Evolutionary conservation across 1,140 invertebrate genomes (phyloP), one percentile per base, ranked within the genome.

Genomic region (Gryon sp.): DNA sequence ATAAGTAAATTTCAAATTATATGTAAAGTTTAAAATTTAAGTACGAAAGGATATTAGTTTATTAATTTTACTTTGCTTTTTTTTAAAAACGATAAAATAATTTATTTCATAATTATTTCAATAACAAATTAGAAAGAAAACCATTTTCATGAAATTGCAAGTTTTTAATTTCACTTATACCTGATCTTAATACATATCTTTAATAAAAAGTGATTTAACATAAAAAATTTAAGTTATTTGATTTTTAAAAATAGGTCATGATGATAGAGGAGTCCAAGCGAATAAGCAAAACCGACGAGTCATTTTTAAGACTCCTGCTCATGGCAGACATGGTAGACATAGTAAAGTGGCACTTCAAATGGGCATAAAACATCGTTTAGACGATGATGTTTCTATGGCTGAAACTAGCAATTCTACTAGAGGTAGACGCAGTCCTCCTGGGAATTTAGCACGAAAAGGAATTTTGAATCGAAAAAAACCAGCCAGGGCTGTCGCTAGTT

Each of bases 341-440:
- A 43, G 55, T 22, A 5, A 20, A 19, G 3, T 16, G 3, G 3
- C 34, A 2, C 8, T 50, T 3, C 16, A 50, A 24, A 59, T 75
- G 19, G 36, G 45, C 6, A 8, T 59, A 20, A 73, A 74, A 59
- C 41, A 69, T 52, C 52, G 40, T 19, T 43, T 84, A 2, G 82
- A 86, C 14, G 83, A 84, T 18, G 85, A 87, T 41, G 62, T 83
- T 28, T 46, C 72, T 3, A 86, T 86, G 85, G 50, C 63, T 2
- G 26, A 66, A 4, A 50, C 38, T 19, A 57, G 70, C n/a, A 19
- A 74, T 1, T 52, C 34, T 0, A 38, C 28, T 0, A 41, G 80
- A 55, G 82, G 83, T 20, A 79, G 84, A 66, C 78, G 79, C 3
- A 84, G 80, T 24, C 78, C 80, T 20, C 65, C 60, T 1, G n/a